A percentile compares a stretch with the other conserved stretches of the same genome.
Conservation (phyloP, 2,113 vertebrate species). For the Ptilorrhoa leucosticta region DNA sequence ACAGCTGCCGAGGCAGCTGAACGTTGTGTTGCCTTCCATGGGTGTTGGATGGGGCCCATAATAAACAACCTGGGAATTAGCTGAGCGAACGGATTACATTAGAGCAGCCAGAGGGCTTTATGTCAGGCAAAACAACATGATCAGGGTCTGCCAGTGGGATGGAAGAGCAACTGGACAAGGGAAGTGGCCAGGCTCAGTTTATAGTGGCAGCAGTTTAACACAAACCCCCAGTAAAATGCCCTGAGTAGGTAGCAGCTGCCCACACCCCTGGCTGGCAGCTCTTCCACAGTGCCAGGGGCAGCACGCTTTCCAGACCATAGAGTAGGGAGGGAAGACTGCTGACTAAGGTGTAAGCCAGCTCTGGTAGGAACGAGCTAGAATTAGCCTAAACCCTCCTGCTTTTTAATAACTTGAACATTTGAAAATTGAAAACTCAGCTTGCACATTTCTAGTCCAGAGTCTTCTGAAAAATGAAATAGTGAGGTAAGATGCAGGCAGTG, state of each 20-base stretch:
- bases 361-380: background rate
- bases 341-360: background rate
- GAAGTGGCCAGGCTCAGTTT: background rate
- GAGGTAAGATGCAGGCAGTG: background rate
- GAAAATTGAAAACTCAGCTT: background rate
- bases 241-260: background rate
- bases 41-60: background rate
- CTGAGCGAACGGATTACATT: background rate
- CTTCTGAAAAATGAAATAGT: background rate
- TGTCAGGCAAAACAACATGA: background rate
- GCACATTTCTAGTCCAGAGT: background rate
- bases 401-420: background rate
- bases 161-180: background rate
- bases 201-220: background rate
- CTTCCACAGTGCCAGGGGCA: background rate
- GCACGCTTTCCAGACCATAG: background rate
- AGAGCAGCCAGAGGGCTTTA: background rate
- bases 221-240: background rate
- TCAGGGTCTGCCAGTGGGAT: background rate
- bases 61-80: slow-evolving; percentile 21
- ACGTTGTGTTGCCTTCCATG: background rate
- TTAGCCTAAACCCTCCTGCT: background rate
- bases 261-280: rapidly evolving
- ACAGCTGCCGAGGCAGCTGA: background rate
- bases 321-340: background rate